phyloP scores from a whole-genome alignment of 2,888 invertebrate genomes.

The Smittia sp. region DNA sequence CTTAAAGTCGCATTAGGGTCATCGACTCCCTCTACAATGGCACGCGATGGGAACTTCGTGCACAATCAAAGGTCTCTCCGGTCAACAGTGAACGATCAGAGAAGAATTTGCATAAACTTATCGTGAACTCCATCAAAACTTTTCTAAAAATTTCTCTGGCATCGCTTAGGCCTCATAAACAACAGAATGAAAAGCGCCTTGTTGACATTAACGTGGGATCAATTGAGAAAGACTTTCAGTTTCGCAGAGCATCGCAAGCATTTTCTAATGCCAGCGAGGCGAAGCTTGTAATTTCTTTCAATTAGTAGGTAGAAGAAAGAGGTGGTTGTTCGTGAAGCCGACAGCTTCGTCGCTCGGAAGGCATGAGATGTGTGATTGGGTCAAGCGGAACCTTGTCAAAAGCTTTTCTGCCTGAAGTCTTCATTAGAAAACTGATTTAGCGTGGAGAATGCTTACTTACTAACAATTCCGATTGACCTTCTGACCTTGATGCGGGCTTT shows the following conservation, averaged over 20 bases:
- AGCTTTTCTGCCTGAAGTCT: background rate
- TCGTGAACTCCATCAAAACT: background rate
- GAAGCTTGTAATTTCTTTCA: background rate
- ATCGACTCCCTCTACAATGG: too few species aligned
- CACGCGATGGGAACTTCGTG: too few species aligned
- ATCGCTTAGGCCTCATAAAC: background rate
- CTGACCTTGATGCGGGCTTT: background rate
- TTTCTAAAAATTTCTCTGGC: conserved; percentile 2
- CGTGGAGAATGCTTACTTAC: background rate
- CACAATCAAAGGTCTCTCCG: too few species aligned
- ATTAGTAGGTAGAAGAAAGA: background rate
- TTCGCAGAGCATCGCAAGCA: background rate
- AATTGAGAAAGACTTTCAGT: conserved; percentile 17
- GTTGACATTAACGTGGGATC: background rate
- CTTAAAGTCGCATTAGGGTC: too few species aligned
- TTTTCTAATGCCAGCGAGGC: background rate
- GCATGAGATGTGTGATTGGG: background rate
- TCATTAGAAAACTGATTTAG: conserved; percentile 1
- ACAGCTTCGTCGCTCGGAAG: background rate
- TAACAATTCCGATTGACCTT: background rate
- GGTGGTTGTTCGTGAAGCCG: background rate
- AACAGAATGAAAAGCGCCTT: background rate
- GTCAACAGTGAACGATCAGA: background rate
- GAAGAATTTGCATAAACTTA: background rate
- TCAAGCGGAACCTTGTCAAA: conserved; percentile 17